Conservation (phyloP, 2,888 invertebrate species). For the Coronaproctus castanopsis region DNA sequence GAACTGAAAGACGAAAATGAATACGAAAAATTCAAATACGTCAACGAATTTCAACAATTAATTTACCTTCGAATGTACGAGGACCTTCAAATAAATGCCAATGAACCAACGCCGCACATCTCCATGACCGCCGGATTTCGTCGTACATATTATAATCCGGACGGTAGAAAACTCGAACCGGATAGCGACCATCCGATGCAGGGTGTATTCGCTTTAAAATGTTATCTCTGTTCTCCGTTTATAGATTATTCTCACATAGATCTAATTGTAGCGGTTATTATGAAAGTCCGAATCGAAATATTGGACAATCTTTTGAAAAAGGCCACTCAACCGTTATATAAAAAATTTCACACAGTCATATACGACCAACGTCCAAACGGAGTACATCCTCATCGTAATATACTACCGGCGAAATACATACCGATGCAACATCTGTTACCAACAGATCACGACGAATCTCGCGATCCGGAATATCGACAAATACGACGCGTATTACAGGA, state of each 20-base stretch:
- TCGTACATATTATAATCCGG: not conserved
- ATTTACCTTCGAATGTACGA: not conserved
- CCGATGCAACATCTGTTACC: not conserved
- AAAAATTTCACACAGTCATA: not conserved
- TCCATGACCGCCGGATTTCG: not conserved
- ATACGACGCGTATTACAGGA: not conserved
- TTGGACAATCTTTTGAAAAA: not conserved
- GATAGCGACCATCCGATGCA: not conserved
- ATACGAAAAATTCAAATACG: not conserved
- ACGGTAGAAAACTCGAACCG: not conserved
- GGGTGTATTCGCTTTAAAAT: not conserved
- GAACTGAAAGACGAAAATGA: not conserved
- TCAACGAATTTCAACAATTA: not conserved
- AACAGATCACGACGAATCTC: not conserved
- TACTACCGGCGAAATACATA: not conserved
- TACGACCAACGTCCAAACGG: not conserved
- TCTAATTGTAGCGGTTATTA: not conserved
- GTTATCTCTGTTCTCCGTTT: not conserved
- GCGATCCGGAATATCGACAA: not conserved
- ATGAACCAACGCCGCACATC: not conserved
- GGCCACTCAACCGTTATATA: not conserved
- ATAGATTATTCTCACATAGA: not conserved
- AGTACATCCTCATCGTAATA: not conserved
- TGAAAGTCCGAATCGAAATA: not conserved
- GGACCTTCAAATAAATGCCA: not conserved